Percentiles rank a stretch among this genome's conserved stretches.
Conservation (phyloP, 53 echinoderm and acorn worm species). For the Temnopleurus reevesii region DNA sequence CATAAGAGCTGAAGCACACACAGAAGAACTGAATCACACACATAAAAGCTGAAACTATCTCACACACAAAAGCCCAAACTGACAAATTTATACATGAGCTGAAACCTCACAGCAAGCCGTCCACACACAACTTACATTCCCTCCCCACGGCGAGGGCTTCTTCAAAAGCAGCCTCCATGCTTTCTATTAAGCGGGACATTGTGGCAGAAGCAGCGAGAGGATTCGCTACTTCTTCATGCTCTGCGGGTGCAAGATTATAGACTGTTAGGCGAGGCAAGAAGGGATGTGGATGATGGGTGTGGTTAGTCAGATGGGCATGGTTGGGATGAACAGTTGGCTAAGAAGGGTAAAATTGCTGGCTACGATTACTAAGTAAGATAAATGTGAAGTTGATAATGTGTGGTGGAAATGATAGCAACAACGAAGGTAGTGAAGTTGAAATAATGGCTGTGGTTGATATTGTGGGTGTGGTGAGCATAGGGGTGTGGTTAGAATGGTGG, state of each 20-base stretch:
- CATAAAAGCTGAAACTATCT: not conserved
- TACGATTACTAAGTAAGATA: no score
- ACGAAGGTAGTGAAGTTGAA: not conserved
- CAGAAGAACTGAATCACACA: not conserved
- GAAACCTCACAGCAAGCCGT: not conserved
- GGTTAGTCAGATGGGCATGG: not conserved
- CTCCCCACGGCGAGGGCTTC: conserved; percentile 63
- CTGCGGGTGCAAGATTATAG: conserved; percentile 14
- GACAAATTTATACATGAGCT: no score
- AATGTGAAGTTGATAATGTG: not conserved
- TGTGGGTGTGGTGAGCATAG: not conserved
- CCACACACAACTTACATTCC: conserved; percentile 58
- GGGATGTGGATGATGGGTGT: not conserved
- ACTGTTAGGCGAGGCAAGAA: not conserved
- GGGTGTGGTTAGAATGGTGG: not conserved
- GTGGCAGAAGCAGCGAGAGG: conserved; percentile 35
- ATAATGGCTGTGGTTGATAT: not conserved
- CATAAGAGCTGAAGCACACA: not conserved
- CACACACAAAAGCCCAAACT: no score
- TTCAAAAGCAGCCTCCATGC: conserved; percentile 69
- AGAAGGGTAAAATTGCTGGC: no score
- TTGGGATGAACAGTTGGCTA: no score
- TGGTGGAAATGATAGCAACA: no score
- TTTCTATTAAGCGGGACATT: conserved; percentile 32
- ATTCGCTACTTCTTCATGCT: not conserved